A percentile compares a stretch with the other conserved stretches of the same genome.
These are phyloP conservation scores for Hyperoplus immaculatus DNA, from an alignment of 2,797 vertebrate species.

Conservation along the genomic window DNA sequence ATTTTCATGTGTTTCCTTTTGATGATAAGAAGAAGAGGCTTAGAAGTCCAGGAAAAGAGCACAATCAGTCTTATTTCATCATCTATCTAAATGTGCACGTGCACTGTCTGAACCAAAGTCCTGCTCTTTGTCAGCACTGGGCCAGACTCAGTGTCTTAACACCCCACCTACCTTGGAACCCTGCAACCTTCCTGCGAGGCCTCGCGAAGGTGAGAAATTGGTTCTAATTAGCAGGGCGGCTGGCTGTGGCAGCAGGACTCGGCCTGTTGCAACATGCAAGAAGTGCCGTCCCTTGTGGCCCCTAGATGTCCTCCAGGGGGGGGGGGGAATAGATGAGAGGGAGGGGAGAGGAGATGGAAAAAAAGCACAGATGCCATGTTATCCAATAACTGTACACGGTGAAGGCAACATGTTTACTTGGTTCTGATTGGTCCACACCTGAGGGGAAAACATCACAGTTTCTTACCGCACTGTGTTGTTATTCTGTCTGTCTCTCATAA, in stretches of 20 bases:
- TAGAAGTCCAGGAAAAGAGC: neutral
- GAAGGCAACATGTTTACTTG: constrained; percentile 82
- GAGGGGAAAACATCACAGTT: constrained; percentile 58
- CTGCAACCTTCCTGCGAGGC: constrained; percentile 38
- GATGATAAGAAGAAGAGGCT: neutral
- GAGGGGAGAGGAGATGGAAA: constrained; percentile 58
- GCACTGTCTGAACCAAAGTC: neutral
- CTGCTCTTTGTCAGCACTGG: constrained; percentile 1
- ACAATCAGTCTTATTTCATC: neutral
- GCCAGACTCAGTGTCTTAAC: constrained; percentile 3
- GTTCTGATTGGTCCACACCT: constrained; percentile 68
- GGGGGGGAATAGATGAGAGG: constrained; percentile 28
- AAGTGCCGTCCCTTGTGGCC: constrained; percentile 57
- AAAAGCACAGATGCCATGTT: constrained; percentile 69
- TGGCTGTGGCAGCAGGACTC: constrained; percentile 39
- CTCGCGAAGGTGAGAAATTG: constrained; percentile 58
- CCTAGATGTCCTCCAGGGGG: constrained; percentile 36
- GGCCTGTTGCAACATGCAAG: constrained; percentile 76
- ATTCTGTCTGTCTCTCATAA: constrained; percentile 26
- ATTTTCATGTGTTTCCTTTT: constrained; percentile 7
- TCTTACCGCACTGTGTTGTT: constrained; percentile 16
- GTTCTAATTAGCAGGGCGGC: constrained; percentile 68
- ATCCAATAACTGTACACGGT: constrained; percentile 43
- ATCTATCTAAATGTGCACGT: neutral
- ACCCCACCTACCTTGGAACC: constrained; percentile 21